Percentiles rank a stretch among this genome's conserved stretches.
Conservation (phyloP, 2,888 invertebrate genomes). For the Margaritifera margaritifera region DNA sequence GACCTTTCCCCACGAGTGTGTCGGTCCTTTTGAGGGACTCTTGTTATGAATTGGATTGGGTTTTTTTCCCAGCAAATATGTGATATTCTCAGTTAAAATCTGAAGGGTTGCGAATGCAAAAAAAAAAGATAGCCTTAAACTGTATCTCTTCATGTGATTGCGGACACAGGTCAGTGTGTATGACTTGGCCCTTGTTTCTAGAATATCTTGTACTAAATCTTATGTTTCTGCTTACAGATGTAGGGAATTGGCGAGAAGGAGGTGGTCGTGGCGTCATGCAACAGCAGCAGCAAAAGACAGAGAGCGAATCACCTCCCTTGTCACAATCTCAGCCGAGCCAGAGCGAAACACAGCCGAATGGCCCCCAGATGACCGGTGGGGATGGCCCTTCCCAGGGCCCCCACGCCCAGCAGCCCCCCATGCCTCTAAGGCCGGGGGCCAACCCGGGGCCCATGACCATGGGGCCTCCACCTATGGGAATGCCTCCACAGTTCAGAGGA, state of each 20-base stretch:
- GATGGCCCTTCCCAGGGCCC: constrained; percentile 25
- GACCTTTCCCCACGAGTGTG: no score
- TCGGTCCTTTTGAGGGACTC: no score
- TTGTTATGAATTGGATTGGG: no score
- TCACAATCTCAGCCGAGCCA: constrained; percentile 59
- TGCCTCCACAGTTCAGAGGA: constrained; percentile 69
- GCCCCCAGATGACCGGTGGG: constrained; percentile 68
- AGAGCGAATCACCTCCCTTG: constrained; percentile 63
- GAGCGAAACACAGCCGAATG: constrained; percentile 68
- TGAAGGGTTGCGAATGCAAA: no score
- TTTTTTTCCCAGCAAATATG: no score
- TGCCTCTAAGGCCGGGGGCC: constrained; percentile 57
- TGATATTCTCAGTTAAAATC: no score
- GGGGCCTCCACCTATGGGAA: constrained; percentile 64
- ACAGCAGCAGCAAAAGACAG: constrained; percentile 61
- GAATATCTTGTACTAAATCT: neutral
- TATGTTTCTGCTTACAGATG: constrained; percentile 75
- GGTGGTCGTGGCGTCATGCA: constrained; percentile 76
- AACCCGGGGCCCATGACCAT: constrained; percentile 56
- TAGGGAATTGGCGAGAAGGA: constrained; percentile 92
- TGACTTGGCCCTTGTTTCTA: no score
- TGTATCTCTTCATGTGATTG: no score
- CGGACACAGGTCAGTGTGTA: no score
- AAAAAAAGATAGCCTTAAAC: no score
- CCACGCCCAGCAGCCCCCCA: constrained; percentile 24